Conservation (phyloP, 2,113 vertebrate species). For the Malurus alboscapulatus region DNA sequence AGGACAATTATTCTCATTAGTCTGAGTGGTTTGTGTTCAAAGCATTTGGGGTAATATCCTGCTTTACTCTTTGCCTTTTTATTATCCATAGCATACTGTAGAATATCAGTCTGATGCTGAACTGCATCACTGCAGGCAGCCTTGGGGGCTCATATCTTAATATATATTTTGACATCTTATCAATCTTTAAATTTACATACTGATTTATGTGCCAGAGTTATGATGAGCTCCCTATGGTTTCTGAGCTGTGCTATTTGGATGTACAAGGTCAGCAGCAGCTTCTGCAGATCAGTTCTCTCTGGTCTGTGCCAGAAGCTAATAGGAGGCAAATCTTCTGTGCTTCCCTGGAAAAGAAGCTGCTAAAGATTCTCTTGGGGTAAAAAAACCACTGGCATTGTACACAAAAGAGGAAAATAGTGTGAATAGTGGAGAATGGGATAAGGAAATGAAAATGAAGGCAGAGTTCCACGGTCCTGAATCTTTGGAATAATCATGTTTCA, state of each 20-base stretch:
- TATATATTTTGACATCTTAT: neutral
- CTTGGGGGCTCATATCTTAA: neutral
- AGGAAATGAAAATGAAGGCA: neutral
- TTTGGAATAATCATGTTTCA: neutral
- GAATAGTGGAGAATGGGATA: neutral
- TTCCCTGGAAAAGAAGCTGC: neutral
- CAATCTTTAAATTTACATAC: neutral
- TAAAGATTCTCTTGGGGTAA: neutral
- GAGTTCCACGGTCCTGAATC: neutral
- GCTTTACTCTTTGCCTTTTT: neutral
- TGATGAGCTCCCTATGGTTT: neutral
- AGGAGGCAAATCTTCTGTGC: neutral
- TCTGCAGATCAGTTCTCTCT: neutral
- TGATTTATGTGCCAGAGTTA: neutral
- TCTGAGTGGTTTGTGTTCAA: neutral
- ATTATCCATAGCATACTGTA: neutral
- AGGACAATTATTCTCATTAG: constrained; percentile 8
- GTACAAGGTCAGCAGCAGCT: neutral
- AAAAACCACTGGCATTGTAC: neutral
- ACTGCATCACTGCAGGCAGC: neutral
- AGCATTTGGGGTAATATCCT: neutral
- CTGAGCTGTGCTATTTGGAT: neutral
- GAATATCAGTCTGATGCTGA: neutral
- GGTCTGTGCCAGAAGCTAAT: neutral
- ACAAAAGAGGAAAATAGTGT: neutral